Evolutionary conservation across 37 sponge, comb jelly and placozoan species (phyloP).

Genomic region (Theonella swinhoei): DNA sequence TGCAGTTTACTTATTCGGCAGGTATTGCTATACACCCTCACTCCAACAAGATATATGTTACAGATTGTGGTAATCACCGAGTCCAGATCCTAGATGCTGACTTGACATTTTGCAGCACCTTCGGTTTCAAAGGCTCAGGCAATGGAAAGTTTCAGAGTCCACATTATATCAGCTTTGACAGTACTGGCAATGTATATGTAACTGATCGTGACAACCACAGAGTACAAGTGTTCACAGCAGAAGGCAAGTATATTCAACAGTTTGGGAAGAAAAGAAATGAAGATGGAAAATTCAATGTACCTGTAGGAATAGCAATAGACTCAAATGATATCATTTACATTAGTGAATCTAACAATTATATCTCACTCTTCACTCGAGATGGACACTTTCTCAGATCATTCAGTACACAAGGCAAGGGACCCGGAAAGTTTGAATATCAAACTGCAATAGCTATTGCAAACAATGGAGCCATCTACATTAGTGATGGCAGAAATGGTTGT

Average conservation of each 20-base stretch:
- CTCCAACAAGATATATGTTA: constrained; percentile 46
- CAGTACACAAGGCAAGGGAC: constrained; percentile 26
- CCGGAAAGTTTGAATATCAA: not conserved
- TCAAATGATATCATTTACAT: not conserved
- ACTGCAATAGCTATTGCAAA: not conserved
- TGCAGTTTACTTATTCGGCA: constrained; percentile 52
- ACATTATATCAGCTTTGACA: constrained; percentile 30
- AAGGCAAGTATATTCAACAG: constrained; percentile 12
- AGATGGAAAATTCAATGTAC: too few relatives aligned
- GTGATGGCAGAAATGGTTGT: not conserved
- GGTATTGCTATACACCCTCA: constrained; percentile 42
- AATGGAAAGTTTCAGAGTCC: constrained; percentile 63
- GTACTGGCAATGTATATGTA: constrained; percentile 52
- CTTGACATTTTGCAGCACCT: constrained; percentile 39
- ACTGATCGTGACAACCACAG: constrained; percentile 65
- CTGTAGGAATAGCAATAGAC: constrained; percentile 1
- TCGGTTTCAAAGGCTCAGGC: constrained; percentile 60
- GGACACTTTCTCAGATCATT: constrained; percentile 43
- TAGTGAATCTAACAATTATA: not conserved
- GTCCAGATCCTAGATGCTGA: constrained; percentile 68
- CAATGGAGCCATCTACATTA: not conserved
- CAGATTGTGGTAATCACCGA: constrained; percentile 58
- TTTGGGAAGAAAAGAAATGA: constrained; percentile 15
- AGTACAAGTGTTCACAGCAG: constrained; percentile 61
- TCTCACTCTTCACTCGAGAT: constrained; percentile 13